phyloP scores from a whole-genome alignment of 2,888 invertebrate genomes.

The Nephrotoma appendiculata region DNA sequence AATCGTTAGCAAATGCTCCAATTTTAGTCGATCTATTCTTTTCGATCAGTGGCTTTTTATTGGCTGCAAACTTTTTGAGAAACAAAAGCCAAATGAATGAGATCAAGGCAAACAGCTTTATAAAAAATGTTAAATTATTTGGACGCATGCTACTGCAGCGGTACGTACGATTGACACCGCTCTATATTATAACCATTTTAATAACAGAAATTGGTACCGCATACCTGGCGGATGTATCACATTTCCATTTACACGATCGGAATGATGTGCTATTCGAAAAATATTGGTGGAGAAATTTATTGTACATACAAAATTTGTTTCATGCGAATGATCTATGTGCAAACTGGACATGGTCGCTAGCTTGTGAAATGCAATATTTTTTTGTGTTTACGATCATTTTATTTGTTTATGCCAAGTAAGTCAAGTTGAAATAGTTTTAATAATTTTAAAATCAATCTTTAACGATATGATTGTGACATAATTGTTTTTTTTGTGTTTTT shows the following conservation, averaged over 20 bases:
- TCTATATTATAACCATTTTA: conserved; percentile 26
- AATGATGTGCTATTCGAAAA: conserved; percentile 28
- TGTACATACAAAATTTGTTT: conserved; percentile 31
- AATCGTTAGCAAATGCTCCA: conserved; percentile 30
- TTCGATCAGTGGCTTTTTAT: conserved; percentile 30
- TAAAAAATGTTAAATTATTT: conserved; percentile 22
- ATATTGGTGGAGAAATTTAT: conserved; percentile 31
- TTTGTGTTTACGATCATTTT: conserved; percentile 24
- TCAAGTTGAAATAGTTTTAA: conserved; percentile 5
- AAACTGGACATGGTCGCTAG: conserved; percentile 34
- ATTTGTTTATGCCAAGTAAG: conserved; percentile 28
- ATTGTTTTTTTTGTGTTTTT: neutral
- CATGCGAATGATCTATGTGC: conserved; percentile 29
- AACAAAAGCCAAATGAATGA: conserved; percentile 21
- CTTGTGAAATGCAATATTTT: conserved; percentile 34
- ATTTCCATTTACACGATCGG: conserved; percentile 30
- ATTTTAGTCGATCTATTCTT: conserved; percentile 31
- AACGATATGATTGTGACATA: no score
- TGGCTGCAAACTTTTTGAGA: conserved; percentile 27
- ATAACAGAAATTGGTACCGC: conserved; percentile 27
- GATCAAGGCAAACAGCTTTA: conserved; percentile 20
- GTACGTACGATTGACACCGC: conserved; percentile 27
- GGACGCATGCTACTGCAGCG: conserved; percentile 26
- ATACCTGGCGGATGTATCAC: conserved; percentile 27
- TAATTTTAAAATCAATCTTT: neutral